These are phyloP conservation scores for Scytalopus superciliaris DNA, from an alignment of 2,113 vertebrate species.

Conservation along the genomic window DNA sequence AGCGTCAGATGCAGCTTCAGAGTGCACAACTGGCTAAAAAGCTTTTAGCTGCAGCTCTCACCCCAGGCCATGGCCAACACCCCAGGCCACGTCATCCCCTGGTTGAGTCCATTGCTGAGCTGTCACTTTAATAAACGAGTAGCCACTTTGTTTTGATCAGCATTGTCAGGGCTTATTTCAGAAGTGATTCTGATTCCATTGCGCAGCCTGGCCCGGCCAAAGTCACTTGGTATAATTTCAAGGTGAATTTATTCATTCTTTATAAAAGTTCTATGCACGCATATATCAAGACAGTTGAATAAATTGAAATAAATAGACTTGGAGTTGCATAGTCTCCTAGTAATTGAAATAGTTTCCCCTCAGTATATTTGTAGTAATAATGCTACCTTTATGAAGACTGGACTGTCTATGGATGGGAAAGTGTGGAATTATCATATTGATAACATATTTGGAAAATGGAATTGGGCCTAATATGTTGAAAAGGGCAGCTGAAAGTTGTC, in stretches of 20 bases:
- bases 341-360: constrained; percentile 82
- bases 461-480: constrained; percentile 74
- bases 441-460: constrained; percentile 79
- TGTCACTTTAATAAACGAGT: constrained; percentile 81
- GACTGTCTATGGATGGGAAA: constrained; percentile 71
- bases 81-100: constrained; percentile 67
- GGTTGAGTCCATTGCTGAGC: constrained; percentile 69
- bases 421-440: constrained; percentile 84
- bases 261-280: constrained; percentile 74
- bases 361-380: constrained; percentile 79
- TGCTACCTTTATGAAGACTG: constrained; percentile 75
- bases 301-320: constrained; percentile 88
- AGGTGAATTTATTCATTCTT: constrained; percentile 87
- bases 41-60: constrained; percentile 52
- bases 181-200: constrained; percentile 75
- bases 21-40: constrained; percentile 60
- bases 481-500: constrained; percentile 75
- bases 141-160: constrained; percentile 80
- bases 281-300: constrained; percentile 82
- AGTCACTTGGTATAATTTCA: constrained; percentile 83
- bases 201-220: constrained; percentile 70
- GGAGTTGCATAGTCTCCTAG: constrained; percentile 77
- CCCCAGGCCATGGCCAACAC: constrained; percentile 68
- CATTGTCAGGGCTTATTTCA: constrained; percentile 80
- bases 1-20: constrained; percentile 61